Conservation (phyloP, 1,140 invertebrate genomes). For the Helicoverpa zea region DNA sequence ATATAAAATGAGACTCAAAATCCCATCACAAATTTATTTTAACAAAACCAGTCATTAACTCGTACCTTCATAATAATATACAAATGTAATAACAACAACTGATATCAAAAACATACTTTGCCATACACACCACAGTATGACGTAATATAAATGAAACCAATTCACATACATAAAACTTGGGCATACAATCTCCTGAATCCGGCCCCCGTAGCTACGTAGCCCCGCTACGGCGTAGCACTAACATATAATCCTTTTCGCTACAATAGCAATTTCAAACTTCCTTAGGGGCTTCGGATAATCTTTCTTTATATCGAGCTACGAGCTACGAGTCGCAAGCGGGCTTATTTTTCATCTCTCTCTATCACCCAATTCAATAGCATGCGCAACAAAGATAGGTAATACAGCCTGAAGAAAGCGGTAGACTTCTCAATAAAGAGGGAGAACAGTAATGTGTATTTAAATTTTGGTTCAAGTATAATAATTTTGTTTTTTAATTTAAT, state of each 20-base stretch:
- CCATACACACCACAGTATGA: not conserved
- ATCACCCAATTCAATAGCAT: constrained; percentile 45
- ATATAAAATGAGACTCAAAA: too few relatives aligned
- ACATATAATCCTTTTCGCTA: constrained; percentile 88
- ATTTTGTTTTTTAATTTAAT: constrained; percentile 87
- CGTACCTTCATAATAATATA: too few relatives aligned
- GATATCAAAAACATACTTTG: constrained; percentile 4
- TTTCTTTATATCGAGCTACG: constrained; percentile 86
- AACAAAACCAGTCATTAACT: too few relatives aligned
- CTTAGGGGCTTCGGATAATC: constrained; percentile 88
- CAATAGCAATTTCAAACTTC: constrained; percentile 88
- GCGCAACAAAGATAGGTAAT: constrained; percentile 62
- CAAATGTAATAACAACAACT: not conserved
- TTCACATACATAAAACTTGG: constrained; percentile 61
- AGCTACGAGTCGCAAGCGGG: constrained; percentile 73
- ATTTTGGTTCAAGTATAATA: constrained; percentile 85
- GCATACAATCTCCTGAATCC: constrained; percentile 71
- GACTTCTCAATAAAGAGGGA: constrained; percentile 85
- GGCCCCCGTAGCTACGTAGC: constrained; percentile 73
- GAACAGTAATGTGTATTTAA: constrained; percentile 87
- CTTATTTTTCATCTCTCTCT: constrained; percentile 65
- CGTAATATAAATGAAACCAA: constrained; percentile 43
- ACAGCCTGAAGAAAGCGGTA: constrained; percentile 76
- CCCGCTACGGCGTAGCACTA: constrained; percentile 85
- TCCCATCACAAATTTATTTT: too few relatives aligned